These are phyloP conservation scores for Nasonia giraulti DNA, from an alignment of 1,140 invertebrate genomes.

Conservation along the genomic window DNA sequence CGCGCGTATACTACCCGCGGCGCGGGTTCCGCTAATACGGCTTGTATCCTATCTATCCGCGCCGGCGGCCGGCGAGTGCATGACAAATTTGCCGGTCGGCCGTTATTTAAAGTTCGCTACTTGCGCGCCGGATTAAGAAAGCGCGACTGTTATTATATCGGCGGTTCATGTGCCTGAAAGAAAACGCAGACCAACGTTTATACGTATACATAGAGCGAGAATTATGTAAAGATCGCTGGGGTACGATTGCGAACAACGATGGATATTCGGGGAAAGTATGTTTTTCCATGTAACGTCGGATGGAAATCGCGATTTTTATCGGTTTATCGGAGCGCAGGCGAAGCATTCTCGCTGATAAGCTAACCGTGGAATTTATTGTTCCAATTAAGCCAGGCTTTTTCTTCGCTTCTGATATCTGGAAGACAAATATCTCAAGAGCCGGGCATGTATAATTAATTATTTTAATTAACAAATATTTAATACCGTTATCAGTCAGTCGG, in stretches of 20 bases:
- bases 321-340: not conserved
- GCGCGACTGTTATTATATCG: not conserved
- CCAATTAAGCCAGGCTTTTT: not conserved
- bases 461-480: constrained; percentile 20
- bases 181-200: not conserved
- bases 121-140: constrained; percentile 2
- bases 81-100: constrained; percentile 32
- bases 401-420: not conserved
- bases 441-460: not conserved
- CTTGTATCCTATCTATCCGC: constrained; percentile 6
- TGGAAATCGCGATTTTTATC: not conserved
- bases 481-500: not conserved
- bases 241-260: not conserved
- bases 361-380: not conserved
- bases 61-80: not conserved
- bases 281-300: too few species aligned
- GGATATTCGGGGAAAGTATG: not conserved
- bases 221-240: not conserved
- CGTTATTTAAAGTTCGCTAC: constrained; percentile 38
- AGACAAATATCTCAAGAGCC: not conserved
- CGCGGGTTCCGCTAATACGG: constrained; percentile 23
- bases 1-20: not conserved
- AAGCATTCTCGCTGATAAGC: not conserved
- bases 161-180: not conserved
- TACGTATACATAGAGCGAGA: not conserved